Base-by-base conservation (phyloP, 2,113 vertebrate genomes). In the Sander lucioperca region DNA sequence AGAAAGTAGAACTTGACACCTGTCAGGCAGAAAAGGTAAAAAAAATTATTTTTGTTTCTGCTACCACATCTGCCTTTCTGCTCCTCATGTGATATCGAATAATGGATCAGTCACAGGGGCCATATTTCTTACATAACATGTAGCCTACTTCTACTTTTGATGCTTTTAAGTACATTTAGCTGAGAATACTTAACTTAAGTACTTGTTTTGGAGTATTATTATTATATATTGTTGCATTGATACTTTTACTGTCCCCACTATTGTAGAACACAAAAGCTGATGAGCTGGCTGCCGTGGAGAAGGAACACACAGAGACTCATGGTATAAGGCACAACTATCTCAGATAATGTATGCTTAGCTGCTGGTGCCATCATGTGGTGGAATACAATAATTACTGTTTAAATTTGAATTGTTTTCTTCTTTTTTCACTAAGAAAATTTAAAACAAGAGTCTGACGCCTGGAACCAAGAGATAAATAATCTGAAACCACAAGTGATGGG, bases 21-120 rank as follows among this genome's bases (percentile, higher is more conserved):
- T 92, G 91, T 74, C 39, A 75, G 61, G 16, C 0, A n/a, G 23
- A 83, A 68, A 62, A 54, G 80, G 88, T 91, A 27, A 84, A 15
- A 5, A 5, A 5, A 11, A 43, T 13, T 1, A 2, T 61, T 1
- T 16, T 11, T 5, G 13, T 61, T 33, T 36, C 5, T n/a, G 18
- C 16, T 45, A 15, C 4, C 12, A 4, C 15, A 12, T 7, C 3
- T 30, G 2, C n/a, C 19, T 59, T 48, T 14, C 15, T 39, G 21
- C 30, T 53, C 19, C 21, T 43, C 39, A 43, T 43, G 39, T 43
- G 39, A 43, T 43, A 11, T 43, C 7, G 10, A 43, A 11, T 43
- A 10, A 43, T 43, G 39, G 39, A 39, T 39, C 9, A 9, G 39
- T 11, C 39, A 43, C 39, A 43, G 10, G 9, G 9, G 39, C 39